phyloP scores from a whole-genome alignment of 2,113 vertebrate genomes.

The Xiphophorus couchianus region DNA sequence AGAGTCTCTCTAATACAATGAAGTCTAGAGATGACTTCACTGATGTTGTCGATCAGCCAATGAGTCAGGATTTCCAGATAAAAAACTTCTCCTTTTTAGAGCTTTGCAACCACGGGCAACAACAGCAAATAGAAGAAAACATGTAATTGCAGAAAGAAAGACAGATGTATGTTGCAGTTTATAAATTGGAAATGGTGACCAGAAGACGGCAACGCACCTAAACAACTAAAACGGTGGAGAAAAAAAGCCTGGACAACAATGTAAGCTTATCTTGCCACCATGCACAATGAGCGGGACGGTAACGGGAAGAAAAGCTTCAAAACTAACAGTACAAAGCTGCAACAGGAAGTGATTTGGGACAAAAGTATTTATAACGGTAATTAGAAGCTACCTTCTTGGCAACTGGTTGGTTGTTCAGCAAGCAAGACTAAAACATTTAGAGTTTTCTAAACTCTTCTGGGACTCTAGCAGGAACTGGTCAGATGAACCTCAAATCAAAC shows the following conservation, averaged over 20 bases:
- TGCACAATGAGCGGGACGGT: background rate
- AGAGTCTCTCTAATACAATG: slow-evolving; percentile 30
- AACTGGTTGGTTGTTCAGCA: background rate
- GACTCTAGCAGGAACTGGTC: background rate
- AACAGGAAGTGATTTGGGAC: no score
- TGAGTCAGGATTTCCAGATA: slow-evolving; percentile 12
- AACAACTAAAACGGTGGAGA: no score
- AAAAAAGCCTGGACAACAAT: background rate
- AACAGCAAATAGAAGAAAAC: no score
- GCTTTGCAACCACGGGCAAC: background rate
- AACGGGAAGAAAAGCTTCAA: background rate
- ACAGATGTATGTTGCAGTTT: background rate
- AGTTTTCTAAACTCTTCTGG: background rate
- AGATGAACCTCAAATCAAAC: background rate
- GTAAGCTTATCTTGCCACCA: background rate
- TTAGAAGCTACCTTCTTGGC: background rate
- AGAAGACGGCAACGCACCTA: background rate
- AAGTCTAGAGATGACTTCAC: slow-evolving; percentile 32
- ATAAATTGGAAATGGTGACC: background rate
- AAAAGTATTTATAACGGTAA: background rate
- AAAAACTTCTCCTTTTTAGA: background rate
- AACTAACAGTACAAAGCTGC: no score
- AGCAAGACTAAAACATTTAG: background rate
- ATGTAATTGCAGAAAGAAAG: background rate
- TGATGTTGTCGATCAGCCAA: background rate